Conservation (phyloP, 2,113 vertebrate species). For the Bufo gargarizans region DNA sequence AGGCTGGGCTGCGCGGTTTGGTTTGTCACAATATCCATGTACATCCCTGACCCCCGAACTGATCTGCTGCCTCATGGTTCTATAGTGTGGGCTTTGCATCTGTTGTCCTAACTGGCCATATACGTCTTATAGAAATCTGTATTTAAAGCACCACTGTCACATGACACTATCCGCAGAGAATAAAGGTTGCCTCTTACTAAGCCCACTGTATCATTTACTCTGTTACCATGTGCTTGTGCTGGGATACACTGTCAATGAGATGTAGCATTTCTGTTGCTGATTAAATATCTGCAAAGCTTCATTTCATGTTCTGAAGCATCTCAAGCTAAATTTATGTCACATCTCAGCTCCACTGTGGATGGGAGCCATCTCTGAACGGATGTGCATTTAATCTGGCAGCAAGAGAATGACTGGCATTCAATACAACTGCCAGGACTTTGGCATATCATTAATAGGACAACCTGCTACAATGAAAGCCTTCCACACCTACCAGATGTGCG, state of each 20-base stretch:
- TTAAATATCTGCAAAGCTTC: constrained; percentile 45
- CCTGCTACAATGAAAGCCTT: constrained; percentile 76
- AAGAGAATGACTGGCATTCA: constrained; percentile 71
- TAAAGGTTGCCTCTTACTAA: not conserved
- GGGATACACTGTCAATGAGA: constrained; percentile 31
- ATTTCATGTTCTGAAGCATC: constrained; percentile 45
- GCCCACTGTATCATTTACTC: not conserved
- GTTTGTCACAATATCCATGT: no score
- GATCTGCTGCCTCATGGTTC: no score
- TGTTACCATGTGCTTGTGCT: not conserved
- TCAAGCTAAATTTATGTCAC: constrained; percentile 54
- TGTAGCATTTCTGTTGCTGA: constrained; percentile 39
- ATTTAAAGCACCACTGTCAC: not conserved
- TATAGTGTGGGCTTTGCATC: no score
- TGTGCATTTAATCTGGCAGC: constrained; percentile 73
- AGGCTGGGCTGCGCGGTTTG: no score
- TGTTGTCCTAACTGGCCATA: not conserved
- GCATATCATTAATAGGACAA: constrained; percentile 73
- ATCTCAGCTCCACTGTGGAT: constrained; percentile 68
- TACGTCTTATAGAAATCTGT: not conserved
- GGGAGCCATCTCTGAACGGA: constrained; percentile 69
- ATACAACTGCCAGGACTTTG: constrained; percentile 72
- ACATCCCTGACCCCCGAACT: no score
- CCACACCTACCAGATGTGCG: constrained; percentile 81
- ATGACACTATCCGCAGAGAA: not conserved